Evolutionary conservation across 2,888 invertebrate genomes (phyloP), one percentile per base, ranked within the genome.

Genomic region (Ypsolopha sequella): DNA sequence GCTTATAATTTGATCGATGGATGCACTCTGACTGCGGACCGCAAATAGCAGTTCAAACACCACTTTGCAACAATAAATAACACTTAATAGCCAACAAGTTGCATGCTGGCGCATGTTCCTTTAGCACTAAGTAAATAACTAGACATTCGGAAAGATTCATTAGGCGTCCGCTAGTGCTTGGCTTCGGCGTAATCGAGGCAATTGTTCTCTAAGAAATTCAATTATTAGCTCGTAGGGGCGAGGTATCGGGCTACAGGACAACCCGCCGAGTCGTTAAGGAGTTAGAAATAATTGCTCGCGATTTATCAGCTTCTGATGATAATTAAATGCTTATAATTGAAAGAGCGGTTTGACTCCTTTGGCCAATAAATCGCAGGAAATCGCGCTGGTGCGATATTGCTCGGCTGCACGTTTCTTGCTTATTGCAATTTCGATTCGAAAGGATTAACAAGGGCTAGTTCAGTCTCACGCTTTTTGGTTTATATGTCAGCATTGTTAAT

Each of bases 201-300:
- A 85, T 86, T 84, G 85, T 85, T 86, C 84, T 79, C 70, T 59
- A 53, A 73, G 80, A 85, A 85, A 84, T 82, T 82, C 80, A 84
- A 84, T 85, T 85, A 81, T 80, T 77, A 73, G 65, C 47, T 36
- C 45, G 46, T 49, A 51, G 54, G 51, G 46, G 52, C 41, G 41
- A 41, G 13, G 24, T 24, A 24, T 24, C 24, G 24, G 24, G 24
- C 24, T 24, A 24, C 38, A 8, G 74, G 68, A 72, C 75, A 77
- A 79, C 70, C 68, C 63, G 70, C 68, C 66, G 73, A 68, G 73
- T 76, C 72, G 75, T 75, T 76, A 72, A 39, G 67, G 63, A 75
- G 71, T 76, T 72, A 71, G 73, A 80, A 80, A 78, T 82, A 80
- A 82, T 78, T 78, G 75, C 64, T 63, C 52, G 70, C 75, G 76